Percentiles rank a stretch among this genome's conserved stretches.
Conservation (phyloP, 2,888 invertebrate species). For the Amblyteles armatorius region DNA sequence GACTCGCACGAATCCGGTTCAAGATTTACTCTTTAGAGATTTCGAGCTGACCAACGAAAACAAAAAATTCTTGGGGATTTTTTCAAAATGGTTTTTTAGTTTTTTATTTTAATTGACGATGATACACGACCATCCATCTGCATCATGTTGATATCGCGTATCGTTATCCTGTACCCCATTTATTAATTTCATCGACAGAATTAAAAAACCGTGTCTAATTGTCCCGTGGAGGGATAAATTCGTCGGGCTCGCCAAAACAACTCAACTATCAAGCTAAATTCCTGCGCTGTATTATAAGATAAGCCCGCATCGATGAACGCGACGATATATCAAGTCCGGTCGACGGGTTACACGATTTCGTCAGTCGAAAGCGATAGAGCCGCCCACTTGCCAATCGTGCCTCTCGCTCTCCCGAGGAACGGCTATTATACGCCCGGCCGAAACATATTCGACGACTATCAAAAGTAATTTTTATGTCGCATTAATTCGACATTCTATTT, state of each 20-base stretch:
- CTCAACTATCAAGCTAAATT: slow-evolving; percentile 10
- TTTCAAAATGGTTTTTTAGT: not conserved
- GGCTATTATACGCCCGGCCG: slow-evolving; percentile 17
- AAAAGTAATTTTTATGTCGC: slow-evolving; percentile 64
- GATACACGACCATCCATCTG: not conserved
- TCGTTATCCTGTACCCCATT: not conserved
- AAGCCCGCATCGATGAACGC: slow-evolving; percentile 71
- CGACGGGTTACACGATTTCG: slow-evolving; percentile 71
- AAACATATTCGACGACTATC: slow-evolving; percentile 52
- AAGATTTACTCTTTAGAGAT: not conserved
- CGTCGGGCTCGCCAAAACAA: slow-evolving; percentile 29
- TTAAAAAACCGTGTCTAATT: slow-evolving; percentile 32
- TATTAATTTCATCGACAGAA: slow-evolving; percentile 16
- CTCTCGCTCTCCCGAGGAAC: slow-evolving; percentile 52
- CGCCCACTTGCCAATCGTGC: slow-evolving; percentile 69
- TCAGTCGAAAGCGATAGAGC: slow-evolving; percentile 71
- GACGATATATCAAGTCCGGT: slow-evolving; percentile 70
- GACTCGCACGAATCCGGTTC: no score
- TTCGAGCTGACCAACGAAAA: not conserved
- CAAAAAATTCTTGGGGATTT: no score
- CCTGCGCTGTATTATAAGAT: slow-evolving; percentile 68
- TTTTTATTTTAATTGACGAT: not conserved
- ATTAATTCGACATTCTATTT: slow-evolving; percentile 67
- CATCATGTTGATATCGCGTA: not conserved
- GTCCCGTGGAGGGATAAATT: slow-evolving; percentile 8